These are phyloP conservation scores for Thunnus albacares DNA, from an alignment of 2,797 vertebrate genomes.

Conservation along the genomic window DNA sequence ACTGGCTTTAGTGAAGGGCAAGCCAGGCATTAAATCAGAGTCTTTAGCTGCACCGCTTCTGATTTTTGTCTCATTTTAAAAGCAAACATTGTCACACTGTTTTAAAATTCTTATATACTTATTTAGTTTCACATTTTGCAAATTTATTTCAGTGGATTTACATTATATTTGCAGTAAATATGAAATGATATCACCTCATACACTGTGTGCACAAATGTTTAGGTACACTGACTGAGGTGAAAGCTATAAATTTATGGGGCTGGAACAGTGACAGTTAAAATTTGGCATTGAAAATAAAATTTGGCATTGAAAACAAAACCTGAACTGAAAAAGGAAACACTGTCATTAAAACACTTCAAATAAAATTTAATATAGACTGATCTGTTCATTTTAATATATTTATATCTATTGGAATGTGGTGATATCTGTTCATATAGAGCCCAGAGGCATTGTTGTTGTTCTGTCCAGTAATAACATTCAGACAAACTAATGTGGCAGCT, in stretches of 20 bases:
- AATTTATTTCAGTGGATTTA: background rate
- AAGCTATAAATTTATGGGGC: background rate
- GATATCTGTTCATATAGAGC: too few relatives aligned
- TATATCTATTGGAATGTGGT: too few relatives aligned
- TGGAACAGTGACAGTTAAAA: too few relatives aligned
- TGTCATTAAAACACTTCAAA: too few relatives aligned
- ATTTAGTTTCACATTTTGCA: background rate
- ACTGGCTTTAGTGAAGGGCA: conserved; percentile 71
- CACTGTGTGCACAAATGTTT: background rate
- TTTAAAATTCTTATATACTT: conserved; percentile 1
- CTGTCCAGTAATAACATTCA: too few relatives aligned
- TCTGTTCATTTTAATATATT: too few relatives aligned
- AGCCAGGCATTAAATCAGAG: conserved; percentile 63
- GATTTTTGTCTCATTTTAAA: conserved; percentile 43
- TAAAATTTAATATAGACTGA: too few relatives aligned
- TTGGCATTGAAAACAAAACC: too few relatives aligned
- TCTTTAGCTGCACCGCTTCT: conserved; percentile 36
- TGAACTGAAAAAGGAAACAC: too few relatives aligned
- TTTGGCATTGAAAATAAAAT: too few relatives aligned
- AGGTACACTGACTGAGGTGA: background rate
- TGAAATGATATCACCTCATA: background rate
- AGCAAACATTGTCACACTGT: conserved; percentile 69
- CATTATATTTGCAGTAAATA: background rate
- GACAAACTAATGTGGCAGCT: too few relatives aligned
- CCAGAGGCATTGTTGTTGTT: too few relatives aligned